These are phyloP conservation scores for Macrotus californicus DNA, from an alignment of 2,113 vertebrate species.

Conservation along the genomic window DNA sequence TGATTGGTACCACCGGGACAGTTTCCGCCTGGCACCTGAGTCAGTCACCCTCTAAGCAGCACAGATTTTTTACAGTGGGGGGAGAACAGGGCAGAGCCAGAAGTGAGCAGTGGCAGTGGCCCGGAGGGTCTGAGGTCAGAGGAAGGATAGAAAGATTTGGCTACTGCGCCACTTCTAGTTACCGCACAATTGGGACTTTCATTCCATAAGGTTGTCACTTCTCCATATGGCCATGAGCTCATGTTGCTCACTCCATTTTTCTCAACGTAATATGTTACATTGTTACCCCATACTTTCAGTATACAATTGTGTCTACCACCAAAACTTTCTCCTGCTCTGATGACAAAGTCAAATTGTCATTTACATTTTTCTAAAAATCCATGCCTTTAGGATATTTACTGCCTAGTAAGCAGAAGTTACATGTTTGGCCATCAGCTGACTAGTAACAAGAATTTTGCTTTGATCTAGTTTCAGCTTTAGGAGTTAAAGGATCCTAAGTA, in stretches of 20 bases:
- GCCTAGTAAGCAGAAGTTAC: neutral
- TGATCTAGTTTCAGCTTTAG: neutral
- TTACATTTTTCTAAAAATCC: neutral
- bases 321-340: neutral
- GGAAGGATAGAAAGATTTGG: neutral
- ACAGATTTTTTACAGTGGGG: neutral
- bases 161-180: neutral
- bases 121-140: neutral
- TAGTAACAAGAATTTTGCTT: neutral
- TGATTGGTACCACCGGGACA: neutral
- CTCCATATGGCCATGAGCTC: neutral
- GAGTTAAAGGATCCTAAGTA: neutral
- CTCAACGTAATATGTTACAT: neutral
- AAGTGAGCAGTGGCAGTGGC: accelerated
- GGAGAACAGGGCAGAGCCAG: neutral
- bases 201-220: neutral
- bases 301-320: neutral
- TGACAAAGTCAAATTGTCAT: neutral
- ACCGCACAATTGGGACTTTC: neutral
- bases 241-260: neutral
- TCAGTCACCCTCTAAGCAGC: neutral
- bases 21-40: neutral
- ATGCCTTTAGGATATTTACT: neutral
- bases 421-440: neutral
- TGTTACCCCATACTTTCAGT: neutral